These are phyloP conservation scores for Heliangelus exortis DNA, from an alignment of 2,797 vertebrate genomes.

Conservation along the genomic window DNA sequence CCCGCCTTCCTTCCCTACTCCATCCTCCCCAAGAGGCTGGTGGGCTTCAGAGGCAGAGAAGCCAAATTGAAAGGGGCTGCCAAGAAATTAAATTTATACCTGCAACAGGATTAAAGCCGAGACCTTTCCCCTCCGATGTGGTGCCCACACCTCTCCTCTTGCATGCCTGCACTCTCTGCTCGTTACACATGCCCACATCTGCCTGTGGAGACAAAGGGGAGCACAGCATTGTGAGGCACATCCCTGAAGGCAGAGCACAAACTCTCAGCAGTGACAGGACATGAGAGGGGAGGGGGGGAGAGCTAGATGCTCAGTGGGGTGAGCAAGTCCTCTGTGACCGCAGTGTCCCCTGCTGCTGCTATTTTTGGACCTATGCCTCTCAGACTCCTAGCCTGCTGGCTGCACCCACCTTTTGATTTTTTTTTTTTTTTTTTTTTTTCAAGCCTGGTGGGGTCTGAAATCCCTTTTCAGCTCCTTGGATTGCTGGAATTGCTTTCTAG, in stretches of 20 bases:
- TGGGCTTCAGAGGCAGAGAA: background rate
- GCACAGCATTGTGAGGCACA: background rate
- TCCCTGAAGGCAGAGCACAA: background rate
- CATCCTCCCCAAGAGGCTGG: accelerated
- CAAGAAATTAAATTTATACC: background rate
- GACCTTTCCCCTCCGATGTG: accelerated
- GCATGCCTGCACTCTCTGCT: background rate
- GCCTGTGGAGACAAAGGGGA: background rate
- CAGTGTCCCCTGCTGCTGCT: background rate
- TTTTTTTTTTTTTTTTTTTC: background rate
- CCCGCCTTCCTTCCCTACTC: background rate
- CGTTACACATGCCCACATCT: background rate
- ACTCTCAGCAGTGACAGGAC: background rate
- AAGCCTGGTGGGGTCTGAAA: background rate
- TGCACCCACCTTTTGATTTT: background rate
- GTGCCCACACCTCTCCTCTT: background rate
- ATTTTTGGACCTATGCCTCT: background rate
- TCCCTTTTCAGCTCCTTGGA: background rate
- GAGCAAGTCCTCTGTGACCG: background rate
- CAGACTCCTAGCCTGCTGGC: background rate
- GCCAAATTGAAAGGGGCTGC: background rate
- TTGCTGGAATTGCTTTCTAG: background rate
- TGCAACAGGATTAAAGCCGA: background rate
- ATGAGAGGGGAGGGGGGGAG: background rate
- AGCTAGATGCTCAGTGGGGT: background rate